Conservation (phyloP, 2,888 invertebrate genomes). For the Ochlodes sylvanus region DNA sequence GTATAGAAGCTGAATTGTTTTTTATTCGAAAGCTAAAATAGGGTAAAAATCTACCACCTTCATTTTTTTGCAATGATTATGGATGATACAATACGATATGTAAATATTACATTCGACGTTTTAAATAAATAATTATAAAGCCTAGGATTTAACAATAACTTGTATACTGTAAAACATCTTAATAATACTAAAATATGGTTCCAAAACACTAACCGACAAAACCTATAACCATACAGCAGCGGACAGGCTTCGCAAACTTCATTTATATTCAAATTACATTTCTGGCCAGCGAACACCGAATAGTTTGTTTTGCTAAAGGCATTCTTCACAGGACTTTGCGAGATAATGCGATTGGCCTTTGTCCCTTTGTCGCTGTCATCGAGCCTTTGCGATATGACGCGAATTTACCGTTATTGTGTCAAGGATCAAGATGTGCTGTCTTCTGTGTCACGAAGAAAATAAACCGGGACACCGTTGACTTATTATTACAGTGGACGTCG, state of each 20-base stretch:
- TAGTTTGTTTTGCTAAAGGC: conserved; percentile 41
- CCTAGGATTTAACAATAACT: too few species aligned
- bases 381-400: conserved; percentile 14
- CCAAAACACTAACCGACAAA: not conserved
- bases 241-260: conserved; percentile 43
- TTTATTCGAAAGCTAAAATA: too few species aligned
- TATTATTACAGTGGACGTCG: too few species aligned
- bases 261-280: conserved; percentile 50
- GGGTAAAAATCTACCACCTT: too few species aligned
- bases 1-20: too few species aligned
- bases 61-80: too few species aligned
- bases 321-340: conserved; percentile 38
- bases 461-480: too few species aligned
- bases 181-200: not conserved
- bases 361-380: conserved; percentile 46
- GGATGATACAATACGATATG: too few species aligned
- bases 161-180: not conserved
- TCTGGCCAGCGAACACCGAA: conserved; percentile 32
- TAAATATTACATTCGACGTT: too few species aligned
- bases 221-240: conserved; percentile 13
- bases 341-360: conserved; percentile 48
- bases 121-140: too few species aligned
- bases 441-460: not conserved
- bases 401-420: conserved; percentile 1
- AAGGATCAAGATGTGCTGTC: not conserved